phyloP scores from a whole-genome alignment of 2,113 vertebrate species.

The Chaenocephalus aceratus region DNA sequence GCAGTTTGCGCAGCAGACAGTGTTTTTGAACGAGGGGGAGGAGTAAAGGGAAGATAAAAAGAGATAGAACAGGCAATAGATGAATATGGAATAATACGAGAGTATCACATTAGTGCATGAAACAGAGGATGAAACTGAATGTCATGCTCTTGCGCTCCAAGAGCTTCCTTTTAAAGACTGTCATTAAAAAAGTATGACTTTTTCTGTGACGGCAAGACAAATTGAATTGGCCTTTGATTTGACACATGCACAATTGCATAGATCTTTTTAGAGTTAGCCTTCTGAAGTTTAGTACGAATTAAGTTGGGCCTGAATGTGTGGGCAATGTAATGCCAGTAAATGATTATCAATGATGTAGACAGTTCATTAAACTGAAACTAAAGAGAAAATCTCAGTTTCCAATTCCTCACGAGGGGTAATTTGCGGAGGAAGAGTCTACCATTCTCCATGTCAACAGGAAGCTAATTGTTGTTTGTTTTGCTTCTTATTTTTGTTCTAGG shows the following conservation, averaged over 20 bases:
- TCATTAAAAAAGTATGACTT: background rate
- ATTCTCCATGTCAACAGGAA: slow-evolving; percentile 71
- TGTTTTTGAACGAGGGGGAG: slow-evolving; percentile 29
- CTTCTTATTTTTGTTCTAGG: slow-evolving; percentile 28
- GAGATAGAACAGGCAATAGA: slow-evolving; percentile 60
- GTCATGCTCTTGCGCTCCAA: slow-evolving; percentile 26
- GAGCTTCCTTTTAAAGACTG: background rate
- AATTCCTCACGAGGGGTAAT: slow-evolving; percentile 64
- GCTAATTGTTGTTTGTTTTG: slow-evolving; percentile 79
- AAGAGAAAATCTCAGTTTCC: slow-evolving; percentile 52
- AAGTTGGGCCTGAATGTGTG: slow-evolving; percentile 3
- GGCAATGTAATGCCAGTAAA: too few relatives aligned
- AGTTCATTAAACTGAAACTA: slow-evolving; percentile 62
- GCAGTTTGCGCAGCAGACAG: slow-evolving; percentile 31
- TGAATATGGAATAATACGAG: slow-evolving; percentile 30
- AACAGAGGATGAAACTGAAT: slow-evolving; percentile 45
- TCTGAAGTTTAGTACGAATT: slow-evolving; percentile 1
- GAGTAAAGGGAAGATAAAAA: slow-evolving; percentile 12
- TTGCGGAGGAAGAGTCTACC: slow-evolving; percentile 64
- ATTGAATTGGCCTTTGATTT: background rate
- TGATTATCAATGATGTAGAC: slow-evolving; percentile 36
- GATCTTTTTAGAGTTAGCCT: background rate
- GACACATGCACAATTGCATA: background rate
- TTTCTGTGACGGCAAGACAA: background rate
- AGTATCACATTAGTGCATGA: slow-evolving; percentile 3